Conservation (phyloP, 37 sponge, comb jelly and placozoan genomes). For the Axinella damicornis region DNA sequence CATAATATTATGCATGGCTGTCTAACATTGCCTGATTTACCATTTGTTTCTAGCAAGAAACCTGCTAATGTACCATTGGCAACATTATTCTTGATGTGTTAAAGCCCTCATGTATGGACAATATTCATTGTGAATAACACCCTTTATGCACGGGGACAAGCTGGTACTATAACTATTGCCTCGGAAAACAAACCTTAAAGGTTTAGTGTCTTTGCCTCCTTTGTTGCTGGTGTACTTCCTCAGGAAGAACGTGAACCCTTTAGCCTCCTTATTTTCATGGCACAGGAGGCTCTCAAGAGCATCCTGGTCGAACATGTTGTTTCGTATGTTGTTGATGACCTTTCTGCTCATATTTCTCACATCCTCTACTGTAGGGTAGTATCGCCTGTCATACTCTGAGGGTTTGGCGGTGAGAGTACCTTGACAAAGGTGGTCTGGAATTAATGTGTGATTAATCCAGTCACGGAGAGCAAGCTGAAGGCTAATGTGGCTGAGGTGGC, state of each 20-base stretch:
- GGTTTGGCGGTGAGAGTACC: constrained; percentile 3
- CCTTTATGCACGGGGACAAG: too few relatives aligned
- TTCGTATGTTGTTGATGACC: constrained; percentile 23
- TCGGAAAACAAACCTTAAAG: too few relatives aligned
- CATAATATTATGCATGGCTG: too few relatives aligned
- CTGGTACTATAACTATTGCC: too few relatives aligned
- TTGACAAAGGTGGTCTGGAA: constrained; percentile 28
- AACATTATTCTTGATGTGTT: too few relatives aligned
- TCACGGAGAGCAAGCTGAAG: constrained; percentile 23
- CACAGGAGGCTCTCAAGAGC: constrained; percentile 21
- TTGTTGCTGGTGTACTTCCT: constrained; percentile 2
- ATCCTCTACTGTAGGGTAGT: constrained; percentile 36
- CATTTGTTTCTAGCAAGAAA: too few relatives aligned
- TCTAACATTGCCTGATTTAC: too few relatives aligned
- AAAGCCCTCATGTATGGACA: too few relatives aligned
- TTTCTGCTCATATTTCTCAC: constrained; percentile 11
- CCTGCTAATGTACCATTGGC: too few relatives aligned
- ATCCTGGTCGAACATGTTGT: constrained; percentile 46
- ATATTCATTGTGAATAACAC: too few relatives aligned
- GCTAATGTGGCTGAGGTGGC: constrained; percentile 31
- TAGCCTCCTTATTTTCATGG: background rate
- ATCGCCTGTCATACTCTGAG: constrained; percentile 27
- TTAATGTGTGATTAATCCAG: constrained; percentile 28
- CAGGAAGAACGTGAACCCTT: constrained; percentile 9
- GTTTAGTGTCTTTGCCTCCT: background rate